Evolutionary conservation across 1,140 invertebrate genomes (phyloP), one percentile per base, ranked within the genome.

Genomic region (Luehdorfia chinensis): DNA sequence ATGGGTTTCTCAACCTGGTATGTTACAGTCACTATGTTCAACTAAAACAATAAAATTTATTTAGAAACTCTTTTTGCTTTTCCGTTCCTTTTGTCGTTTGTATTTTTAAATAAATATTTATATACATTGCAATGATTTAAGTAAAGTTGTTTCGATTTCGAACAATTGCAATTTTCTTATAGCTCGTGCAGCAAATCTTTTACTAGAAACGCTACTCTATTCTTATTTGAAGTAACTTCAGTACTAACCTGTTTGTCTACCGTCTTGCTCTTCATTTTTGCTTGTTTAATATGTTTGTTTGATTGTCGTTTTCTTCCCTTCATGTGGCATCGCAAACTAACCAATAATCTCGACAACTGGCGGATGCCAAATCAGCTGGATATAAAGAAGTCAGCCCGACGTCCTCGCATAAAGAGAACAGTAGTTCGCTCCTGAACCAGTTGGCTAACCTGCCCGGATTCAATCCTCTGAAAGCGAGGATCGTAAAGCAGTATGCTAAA

Each of bases 391-490:
- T 88, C 71, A 88, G 87, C 75, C 87, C 85, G 34, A 87, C 87
- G 45, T 88, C 87, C 56, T 88, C 87, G 54, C 84, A 87, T 74
- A 88, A 88, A 80, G 87, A 88, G 67, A 90, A 90, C 86, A 90
- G 88, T 87, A 90, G 89, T 87, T 90, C 88, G 57, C 86, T 91
- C 78, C 89, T 91, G 81, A 89, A 90, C 67, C 88, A 91, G 79
- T 88, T 92, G 81, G 87, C 90, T 85, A 89, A 90, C 80, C 84
- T 91, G 60, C 88, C 89, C 48, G 87, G 90, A 77, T 89, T 90
- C 83, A 89, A 90, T 88, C 88, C 89, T 56, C 84, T 90, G 73
- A 90, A 90, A 85, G 88, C 89, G 73, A 88, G 90, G 62, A 88
- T 91, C 49, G 89, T 91, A 67, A 90, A 91, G 78, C 89, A 90